Evolutionary conservation across 2,797 vertebrate species (phyloP), one percentile per base, ranked within the genome.

Genomic region (Oryzias sinensis): DNA sequence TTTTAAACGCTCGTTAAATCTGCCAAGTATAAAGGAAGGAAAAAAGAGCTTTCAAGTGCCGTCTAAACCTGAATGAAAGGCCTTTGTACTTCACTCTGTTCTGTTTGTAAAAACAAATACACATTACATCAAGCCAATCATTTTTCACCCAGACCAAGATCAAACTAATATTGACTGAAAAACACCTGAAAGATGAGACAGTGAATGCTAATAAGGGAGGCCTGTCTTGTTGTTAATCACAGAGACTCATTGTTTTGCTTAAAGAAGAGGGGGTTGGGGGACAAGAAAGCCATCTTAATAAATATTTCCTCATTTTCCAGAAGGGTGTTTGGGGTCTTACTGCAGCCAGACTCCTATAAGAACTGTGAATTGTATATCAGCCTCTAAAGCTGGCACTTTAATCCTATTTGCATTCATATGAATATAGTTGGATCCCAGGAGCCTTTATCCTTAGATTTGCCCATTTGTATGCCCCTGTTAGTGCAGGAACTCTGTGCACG

Each of bases 331-430:
- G 16, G 65, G 65, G 68, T 72, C 64, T 75, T 74, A 77, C 66
- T 72, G 60, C 77, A 77, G 68, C 76, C 85, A 76, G 87, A 80
- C 89, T 79, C 80, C 62, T 90, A 90, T 76, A 90, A 91, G 88
- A 82, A 84, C 93, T 93, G 87, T 89, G 93, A 94, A 93, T 93
- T 92, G 92, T 93, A 93, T 94, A 93, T 93, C 90, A 91, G 80
- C 88, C 84, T 90, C 93, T 92, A 94, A 95, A 93, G 91, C 90
- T 90, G 85, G 76, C 87, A 85, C 91, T 92, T 85, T 95, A 95
- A 96, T 96, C 94, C 94, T 92, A 96, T 96, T 97, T 95, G 93
- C 93, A 95, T 96, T 97, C 93, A 94, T 94, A 95, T 94, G 93
- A 94, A 90, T 91, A 81, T 65, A 76, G 83, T 80, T 81, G 79